Base-by-base conservation (phyloP, 23 tunicate species). In the Diplosoma virens region DNA sequence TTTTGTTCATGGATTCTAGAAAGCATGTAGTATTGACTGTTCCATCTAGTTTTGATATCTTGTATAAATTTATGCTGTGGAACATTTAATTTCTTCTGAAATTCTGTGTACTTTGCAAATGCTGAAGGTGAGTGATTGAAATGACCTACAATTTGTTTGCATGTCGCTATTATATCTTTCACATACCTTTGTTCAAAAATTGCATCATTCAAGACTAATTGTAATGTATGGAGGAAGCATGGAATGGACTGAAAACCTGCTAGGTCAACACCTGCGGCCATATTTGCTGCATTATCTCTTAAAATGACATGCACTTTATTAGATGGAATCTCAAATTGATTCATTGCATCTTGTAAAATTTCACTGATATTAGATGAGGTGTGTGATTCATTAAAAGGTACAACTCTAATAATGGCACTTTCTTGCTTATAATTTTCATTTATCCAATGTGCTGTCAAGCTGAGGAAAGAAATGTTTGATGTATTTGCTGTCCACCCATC, bases 1-100 rank as follows among this genome's bases (percentile, higher is more conserved):
- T 68, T 52, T 47, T 80, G 84, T 37, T 80, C 63, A 41, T 47
- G 18, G 25, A 80, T 47, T 50, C 84, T 29, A 7, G 71, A 34
- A 26, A 85, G 75, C 84, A 85, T 85, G 37, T 47, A 79, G 59
- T 30, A 85, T 2, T 84, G 70, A 48, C 85, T 79, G 66, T 85
- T 85, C 84, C 92, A 85, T 37, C 92, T 58, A 16, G 92, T 85
- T 16, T 67, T 9, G 0, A 79, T 67, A 71, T 85, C 92, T 58
- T 78, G 84, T 3, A 79, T 41, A 0, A 69, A 63, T 32, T 35
- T 41, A 29, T 79, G 84, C 23, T 68, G 18, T 0, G 78, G 73
- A 2, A 78, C 14, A 4, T 32, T 33, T 22, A 47, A 65, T 21
- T 79, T 73, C 0, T 5, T 9, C 34, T 79, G 84, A 11, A 69